Percentiles rank a stretch among this genome's conserved stretches.
phyloP scores from a whole-genome alignment of 2,113 vertebrate species.

The Prunella himalayana region DNA sequence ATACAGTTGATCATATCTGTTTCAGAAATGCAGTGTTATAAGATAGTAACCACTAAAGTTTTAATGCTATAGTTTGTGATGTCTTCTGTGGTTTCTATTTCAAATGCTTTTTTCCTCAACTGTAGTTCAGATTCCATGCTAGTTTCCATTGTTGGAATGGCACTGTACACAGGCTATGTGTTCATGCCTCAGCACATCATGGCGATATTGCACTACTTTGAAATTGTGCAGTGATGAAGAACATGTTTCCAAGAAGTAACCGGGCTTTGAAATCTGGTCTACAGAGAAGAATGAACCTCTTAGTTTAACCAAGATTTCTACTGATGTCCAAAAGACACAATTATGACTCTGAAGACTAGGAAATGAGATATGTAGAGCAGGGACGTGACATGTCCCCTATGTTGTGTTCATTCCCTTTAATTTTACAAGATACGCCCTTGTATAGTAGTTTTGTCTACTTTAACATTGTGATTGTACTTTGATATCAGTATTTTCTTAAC shows the following conservation, averaged over 20 bases:
- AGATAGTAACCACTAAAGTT: background rate
- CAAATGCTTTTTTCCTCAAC: slow-evolving; percentile 70
- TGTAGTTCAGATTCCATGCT: slow-evolving; percentile 86
- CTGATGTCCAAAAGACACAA: slow-evolving; percentile 18
- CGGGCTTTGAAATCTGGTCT: slow-evolving; percentile 3
- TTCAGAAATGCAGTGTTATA: background rate
- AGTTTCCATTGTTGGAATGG: slow-evolving; percentile 91
- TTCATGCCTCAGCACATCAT: slow-evolving; percentile 99
- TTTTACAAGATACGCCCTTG: slow-evolving; percentile 71
- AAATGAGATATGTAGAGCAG: slow-evolving; percentile 45
- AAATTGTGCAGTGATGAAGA: slow-evolving; percentile 86
- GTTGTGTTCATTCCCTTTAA: slow-evolving; percentile 76
- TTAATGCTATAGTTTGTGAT: background rate
- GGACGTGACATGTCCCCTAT: slow-evolving; percentile 51
- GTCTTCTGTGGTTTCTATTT: background rate
- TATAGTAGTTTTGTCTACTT: slow-evolving; percentile 79
- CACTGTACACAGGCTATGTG: slow-evolving; percentile 93
- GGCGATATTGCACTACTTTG: slow-evolving; percentile 97
- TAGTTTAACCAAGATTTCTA: slow-evolving; percentile 47
- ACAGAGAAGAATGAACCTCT: slow-evolving; percentile 32
- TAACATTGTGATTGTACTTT: slow-evolving; percentile 80
- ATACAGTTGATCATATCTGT: background rate
- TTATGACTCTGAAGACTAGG: slow-evolving; percentile 52
- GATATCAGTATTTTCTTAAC: slow-evolving; percentile 82
- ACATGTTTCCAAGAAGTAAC: background rate